Percentiles rank a stretch among this genome's conserved stretches.
Evolutionary conservation across 2,113 vertebrate species (phyloP).

Genomic region (Dasyprocta punctata): DNA sequence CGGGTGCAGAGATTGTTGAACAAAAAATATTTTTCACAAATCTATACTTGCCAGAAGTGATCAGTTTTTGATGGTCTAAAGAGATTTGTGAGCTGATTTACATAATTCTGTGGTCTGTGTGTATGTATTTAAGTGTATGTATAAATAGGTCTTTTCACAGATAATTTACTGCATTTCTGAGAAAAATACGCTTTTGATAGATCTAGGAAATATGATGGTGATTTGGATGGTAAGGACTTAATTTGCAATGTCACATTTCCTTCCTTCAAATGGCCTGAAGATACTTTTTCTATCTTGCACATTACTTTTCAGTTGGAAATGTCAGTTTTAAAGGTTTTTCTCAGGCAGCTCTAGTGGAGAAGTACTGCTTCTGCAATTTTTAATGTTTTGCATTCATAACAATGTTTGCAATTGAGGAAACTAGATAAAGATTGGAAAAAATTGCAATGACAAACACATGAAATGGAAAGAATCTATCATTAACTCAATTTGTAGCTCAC

Average conservation of each 20-base stretch:
- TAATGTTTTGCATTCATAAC: not conserved
- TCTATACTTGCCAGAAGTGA: not conserved
- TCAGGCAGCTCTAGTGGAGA: not conserved
- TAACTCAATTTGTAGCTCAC: slow-evolving; percentile 40
- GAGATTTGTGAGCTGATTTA: no score
- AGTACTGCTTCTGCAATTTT: slow-evolving; percentile 13
- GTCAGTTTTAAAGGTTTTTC: slow-evolving; percentile 9
- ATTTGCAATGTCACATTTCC: not conserved
- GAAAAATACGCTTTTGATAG: not conserved
- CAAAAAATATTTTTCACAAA: not conserved
- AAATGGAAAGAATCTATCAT: slow-evolving; percentile 7
- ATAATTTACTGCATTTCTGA: not conserved
- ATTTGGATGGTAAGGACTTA: not conserved
- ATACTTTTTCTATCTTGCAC: not conserved
- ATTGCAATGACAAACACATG: not conserved
- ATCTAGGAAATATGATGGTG: not conserved
- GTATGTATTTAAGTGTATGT: no score
- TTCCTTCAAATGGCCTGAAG: not conserved
- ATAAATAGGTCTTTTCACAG: not conserved
- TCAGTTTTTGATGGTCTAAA: not conserved
- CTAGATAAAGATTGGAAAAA: not conserved
- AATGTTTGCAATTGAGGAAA: slow-evolving; percentile 30
- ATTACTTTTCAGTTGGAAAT: slow-evolving; percentile 33
- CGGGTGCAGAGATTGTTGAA: not conserved
- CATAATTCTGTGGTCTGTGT: not conserved